A percentile compares a stretch with the other conserved stretches of the same genome.
These are phyloP conservation scores for Schlechtendalia chinensis DNA, from an alignment of 1,140 invertebrate genomes.

Conservation along the genomic window DNA sequence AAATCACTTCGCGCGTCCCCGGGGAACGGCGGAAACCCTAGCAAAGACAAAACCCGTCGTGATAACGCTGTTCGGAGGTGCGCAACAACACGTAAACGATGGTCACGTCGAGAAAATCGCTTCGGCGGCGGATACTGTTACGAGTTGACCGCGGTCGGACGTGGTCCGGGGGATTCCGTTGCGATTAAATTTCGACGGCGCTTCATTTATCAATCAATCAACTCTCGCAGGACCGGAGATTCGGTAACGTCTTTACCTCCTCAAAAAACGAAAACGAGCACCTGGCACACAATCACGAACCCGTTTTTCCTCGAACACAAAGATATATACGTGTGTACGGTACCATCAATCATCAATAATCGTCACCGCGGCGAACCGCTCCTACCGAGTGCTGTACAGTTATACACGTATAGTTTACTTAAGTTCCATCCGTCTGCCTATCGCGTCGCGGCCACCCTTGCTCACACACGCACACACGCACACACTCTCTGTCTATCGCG, in stretches of 20 bases:
- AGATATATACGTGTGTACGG: not conserved
- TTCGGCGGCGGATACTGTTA: too few species aligned
- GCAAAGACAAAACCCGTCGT: too few species aligned
- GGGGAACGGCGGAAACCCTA: too few species aligned
- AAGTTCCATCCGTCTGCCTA: not conserved
- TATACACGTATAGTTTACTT: not conserved
- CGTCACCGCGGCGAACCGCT: not conserved
- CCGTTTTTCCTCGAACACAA: constrained; percentile 3
- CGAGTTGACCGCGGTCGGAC: not conserved
- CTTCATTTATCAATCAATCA: constrained; percentile 4
- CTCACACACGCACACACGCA: not conserved
- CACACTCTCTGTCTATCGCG: too few species aligned
- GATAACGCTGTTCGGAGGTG: too few species aligned
- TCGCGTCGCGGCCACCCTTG: not conserved
- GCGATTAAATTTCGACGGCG: not conserved
- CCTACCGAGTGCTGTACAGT: not conserved
- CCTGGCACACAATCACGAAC: constrained; percentile 20
- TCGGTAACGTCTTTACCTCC: not conserved
- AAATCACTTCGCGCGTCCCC: too few species aligned
- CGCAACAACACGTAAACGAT: too few species aligned
- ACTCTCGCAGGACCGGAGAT: constrained; percentile 26
- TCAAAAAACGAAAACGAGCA: not conserved
- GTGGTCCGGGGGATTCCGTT: not conserved
- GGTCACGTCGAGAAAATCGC: too few species aligned
- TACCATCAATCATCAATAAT: constrained; percentile 39